Percentiles rank a stretch among this genome's conserved stretches.
Evolutionary conservation across 2,113 vertebrate species (phyloP).

Genomic region (Okapia johnstoni): DNA sequence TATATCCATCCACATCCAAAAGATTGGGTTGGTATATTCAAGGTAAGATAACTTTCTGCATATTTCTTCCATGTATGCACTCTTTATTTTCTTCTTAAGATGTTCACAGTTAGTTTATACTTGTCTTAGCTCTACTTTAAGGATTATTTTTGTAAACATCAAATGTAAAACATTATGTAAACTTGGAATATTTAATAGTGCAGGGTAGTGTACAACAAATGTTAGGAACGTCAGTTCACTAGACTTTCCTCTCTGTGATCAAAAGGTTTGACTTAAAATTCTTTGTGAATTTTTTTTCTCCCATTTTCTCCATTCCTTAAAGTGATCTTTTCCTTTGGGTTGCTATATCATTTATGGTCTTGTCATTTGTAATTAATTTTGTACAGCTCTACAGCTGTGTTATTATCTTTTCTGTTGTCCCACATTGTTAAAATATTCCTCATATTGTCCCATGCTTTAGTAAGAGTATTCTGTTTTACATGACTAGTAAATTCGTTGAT

Average conservation of each 20-base stretch:
- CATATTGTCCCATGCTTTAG: background rate
- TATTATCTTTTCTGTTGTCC: background rate
- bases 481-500: background rate
- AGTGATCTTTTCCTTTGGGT: background rate
- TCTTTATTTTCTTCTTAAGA: conserved; percentile 43
- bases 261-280: background rate
- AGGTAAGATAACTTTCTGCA: conserved; percentile 82
- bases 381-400: background rate
- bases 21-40: conserved; percentile 99
- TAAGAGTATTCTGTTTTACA: background rate
- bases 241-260: background rate
- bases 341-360: background rate
- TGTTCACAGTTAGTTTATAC: background rate
- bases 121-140: background rate
- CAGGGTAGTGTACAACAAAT: background rate
- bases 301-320: background rate
- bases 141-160: conserved; percentile 11
- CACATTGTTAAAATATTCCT: background rate
- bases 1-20: conserved; percentile 95
- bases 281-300: conserved; percentile 1
- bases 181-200: background rate
- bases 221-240: background rate
- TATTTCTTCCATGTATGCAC: background rate
- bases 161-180: background rate
- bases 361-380: background rate